Evolutionary conservation across 2,797 vertebrate genomes (phyloP).

Genomic region (Crax fasciolata): DNA sequence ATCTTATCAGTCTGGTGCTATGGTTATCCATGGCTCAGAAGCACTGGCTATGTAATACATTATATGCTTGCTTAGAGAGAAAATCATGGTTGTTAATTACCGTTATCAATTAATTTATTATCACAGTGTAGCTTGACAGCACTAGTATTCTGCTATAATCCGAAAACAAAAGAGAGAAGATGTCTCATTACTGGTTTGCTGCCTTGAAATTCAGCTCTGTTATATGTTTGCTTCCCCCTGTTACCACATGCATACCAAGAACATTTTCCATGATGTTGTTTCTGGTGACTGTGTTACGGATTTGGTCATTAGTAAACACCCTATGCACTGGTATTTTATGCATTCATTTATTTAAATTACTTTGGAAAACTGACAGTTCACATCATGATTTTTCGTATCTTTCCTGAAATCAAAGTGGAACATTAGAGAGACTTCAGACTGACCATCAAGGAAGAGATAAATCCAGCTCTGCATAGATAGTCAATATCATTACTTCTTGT

Average conservation of each 20-base stretch:
- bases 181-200: background rate
- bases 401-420: background rate
- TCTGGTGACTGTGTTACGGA: background rate
- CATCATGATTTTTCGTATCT: background rate
- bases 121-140: background rate
- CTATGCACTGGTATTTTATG: background rate
- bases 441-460: background rate
- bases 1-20: background rate
- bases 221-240: background rate
- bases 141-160: background rate
- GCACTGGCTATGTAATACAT: background rate
- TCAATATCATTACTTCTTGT: background rate
- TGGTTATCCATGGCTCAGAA: background rate
- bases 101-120: background rate
- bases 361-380: background rate
- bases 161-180: background rate
- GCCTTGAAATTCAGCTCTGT: background rate
- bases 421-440: background rate
- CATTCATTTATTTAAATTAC: background rate
- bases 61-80: background rate
- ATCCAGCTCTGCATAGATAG: background rate
- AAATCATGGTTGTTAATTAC: background rate
- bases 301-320: background rate
- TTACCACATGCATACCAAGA: background rate
- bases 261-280: background rate